Percentiles rank a stretch among this genome's conserved stretches.
phyloP scores from a whole-genome alignment of 2,113 vertebrate genomes.

The Callionymus lyra region DNA sequence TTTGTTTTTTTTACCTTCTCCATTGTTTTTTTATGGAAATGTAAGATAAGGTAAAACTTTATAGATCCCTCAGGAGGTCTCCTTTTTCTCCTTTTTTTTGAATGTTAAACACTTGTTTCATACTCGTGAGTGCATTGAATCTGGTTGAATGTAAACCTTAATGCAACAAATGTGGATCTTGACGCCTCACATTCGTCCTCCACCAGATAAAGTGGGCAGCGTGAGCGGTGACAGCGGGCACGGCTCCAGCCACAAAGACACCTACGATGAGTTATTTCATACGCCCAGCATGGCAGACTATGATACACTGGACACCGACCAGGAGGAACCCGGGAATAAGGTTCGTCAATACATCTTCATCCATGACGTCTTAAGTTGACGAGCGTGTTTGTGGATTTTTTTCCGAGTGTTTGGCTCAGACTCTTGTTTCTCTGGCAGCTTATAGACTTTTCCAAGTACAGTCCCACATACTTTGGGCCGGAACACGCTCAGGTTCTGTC shows the following conservation, averaged over 20 bases:
- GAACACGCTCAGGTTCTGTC: conserved; percentile 93
- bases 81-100: too few relatives aligned
- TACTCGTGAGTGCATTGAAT: too few relatives aligned
- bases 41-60: too few relatives aligned
- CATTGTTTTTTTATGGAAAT: too few relatives aligned
- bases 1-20: too few relatives aligned
- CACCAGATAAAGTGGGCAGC: conserved; percentile 68
- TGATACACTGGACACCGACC: conserved; percentile 67
- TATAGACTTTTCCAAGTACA: conserved; percentile 89
- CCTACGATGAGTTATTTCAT: conserved; percentile 89
- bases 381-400: background rate
- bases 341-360: conserved; percentile 31
- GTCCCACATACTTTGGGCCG: conserved; percentile 87
- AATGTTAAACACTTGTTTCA: too few relatives aligned
- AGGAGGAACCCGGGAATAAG: conserved; percentile 68
- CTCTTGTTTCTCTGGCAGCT: conserved; percentile 30
- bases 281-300: conserved; percentile 60
- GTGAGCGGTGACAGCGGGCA: conserved; percentile 67
- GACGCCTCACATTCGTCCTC: conserved; percentile 1
- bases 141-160: too few relatives aligned
- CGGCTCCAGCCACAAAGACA: conserved; percentile 64
- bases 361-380: too few relatives aligned
- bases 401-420: background rate
- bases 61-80: too few relatives aligned
- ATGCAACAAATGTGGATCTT: too few relatives aligned